Evolutionary conservation across 2,797 vertebrate genomes (phyloP), one percentile per base, ranked within the genome.

Genomic region (Anas acuta): DNA sequence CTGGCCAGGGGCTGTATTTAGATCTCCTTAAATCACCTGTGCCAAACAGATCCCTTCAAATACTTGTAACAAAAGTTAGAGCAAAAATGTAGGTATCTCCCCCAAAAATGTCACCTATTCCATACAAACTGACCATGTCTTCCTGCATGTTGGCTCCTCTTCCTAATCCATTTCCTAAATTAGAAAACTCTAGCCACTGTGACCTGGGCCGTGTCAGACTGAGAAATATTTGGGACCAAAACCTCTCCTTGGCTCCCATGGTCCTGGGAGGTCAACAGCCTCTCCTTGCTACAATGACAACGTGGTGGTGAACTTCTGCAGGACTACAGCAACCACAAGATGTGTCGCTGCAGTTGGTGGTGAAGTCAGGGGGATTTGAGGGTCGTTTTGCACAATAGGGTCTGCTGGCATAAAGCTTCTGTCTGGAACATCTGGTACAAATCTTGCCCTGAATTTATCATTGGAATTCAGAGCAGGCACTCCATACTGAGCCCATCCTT

Each of bases 1-100:
- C 95, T 92, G 89, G 58, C 94, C 85, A 51, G 88, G 73, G 84
- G 33, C 69, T 84, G 33, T 87, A 92, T 94, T 94, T 96, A 92
- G 90, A 80, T 78, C 86, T 89, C 58, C 69, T 93, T 66, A 87
- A 93, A 85, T 87, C 66, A 89, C 58, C 86, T 95, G 82, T 66
- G n/a, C 80, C 51, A 72, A 87, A 61, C 15, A 43, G 51, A 15
- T 13, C 39, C 65, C 88, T 79, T 37, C 22, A 47, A 90, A 69
- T 45, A 19, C 33, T 35, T 28, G 19, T 1, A 73, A 60, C 43
- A 53, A 43, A 79, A 89, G 11, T 0, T 2, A 69, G 73, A 70
- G 39, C 7, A 80, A 86, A 93, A 84, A 20, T 1, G 32, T 6
- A 39, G 12, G 1, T 5, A 23, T 39, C 14, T 70, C 51, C 37